These are phyloP conservation scores for Atherinosoma microstoma DNA, from an alignment of 2,797 vertebrate genomes.

Conservation along the genomic window DNA sequence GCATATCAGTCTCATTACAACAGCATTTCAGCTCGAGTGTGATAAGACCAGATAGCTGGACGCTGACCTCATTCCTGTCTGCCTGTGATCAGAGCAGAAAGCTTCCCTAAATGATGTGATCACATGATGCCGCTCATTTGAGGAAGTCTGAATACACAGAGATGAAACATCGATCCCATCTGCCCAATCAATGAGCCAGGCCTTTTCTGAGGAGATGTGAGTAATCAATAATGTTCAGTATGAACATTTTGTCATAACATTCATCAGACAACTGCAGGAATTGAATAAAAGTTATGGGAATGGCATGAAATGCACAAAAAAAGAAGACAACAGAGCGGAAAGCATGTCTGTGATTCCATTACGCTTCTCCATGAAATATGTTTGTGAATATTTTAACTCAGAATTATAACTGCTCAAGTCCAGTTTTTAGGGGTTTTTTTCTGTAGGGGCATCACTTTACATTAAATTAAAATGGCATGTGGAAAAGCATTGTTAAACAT, in stretches of 20 bases:
- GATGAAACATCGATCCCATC: constrained; percentile 80
- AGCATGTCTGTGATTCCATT: constrained; percentile 18
- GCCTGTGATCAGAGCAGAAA: constrained; percentile 51
- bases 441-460: not conserved
- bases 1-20: constrained; percentile 41
- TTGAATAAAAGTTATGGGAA: constrained; percentile 49
- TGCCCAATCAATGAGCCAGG: constrained; percentile 65
- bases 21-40: constrained; percentile 25
- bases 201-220: constrained; percentile 65
- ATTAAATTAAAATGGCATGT: not conserved
- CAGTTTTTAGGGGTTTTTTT: not conserved
- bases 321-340: constrained; percentile 1
- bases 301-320: constrained; percentile 20
- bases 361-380: not conserved
- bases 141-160: constrained; percentile 77
- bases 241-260: constrained; percentile 74
- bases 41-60: constrained; percentile 55
- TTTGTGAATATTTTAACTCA: not conserved
- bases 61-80: constrained; percentile 48
- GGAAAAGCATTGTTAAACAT: constrained; percentile 3
- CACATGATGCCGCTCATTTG: constrained; percentile 71
- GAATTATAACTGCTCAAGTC: not conserved
- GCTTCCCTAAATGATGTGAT: constrained; percentile 70
- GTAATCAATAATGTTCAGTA: constrained; percentile 74
- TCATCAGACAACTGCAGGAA: constrained; percentile 70